Percentiles rank a stretch among this genome's conserved stretches.
These are phyloP conservation scores for Carcinoscorpius rotundicauda DNA, from an alignment of 1,140 invertebrate genomes.

Conservation along the genomic window DNA sequence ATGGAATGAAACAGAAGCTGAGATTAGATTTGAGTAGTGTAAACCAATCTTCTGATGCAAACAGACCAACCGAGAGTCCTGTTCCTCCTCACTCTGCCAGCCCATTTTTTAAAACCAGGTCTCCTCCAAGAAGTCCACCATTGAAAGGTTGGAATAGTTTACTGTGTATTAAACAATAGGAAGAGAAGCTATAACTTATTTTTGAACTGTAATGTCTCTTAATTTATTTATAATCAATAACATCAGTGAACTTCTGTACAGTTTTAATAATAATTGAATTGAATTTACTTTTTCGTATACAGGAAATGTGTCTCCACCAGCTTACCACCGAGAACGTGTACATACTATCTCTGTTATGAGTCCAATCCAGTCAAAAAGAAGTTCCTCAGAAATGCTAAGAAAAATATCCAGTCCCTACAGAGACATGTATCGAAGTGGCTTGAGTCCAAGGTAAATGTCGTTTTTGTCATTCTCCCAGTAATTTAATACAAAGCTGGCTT, in stretches of 20 bases:
- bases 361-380: conserved; percentile 35
- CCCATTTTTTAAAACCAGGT: conserved; percentile 1
- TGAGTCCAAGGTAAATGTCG: conserved; percentile 44
- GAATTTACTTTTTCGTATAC: too few relatives aligned
- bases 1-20: conserved; percentile 4
- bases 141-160: background rate
- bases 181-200: too few relatives aligned
- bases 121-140: background rate
- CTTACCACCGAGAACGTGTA: conserved; percentile 46
- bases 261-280: too few relatives aligned
- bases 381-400: background rate
- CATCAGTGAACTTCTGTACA: too few relatives aligned
- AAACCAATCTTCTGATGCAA: background rate
- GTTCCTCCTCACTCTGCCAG: conserved; percentile 4
- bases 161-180: too few relatives aligned
- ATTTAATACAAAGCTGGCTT: too few relatives aligned
- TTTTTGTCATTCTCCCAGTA: too few relatives aligned
- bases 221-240: too few relatives aligned
- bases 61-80: background rate
- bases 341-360: conserved; percentile 79
- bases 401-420: background rate
- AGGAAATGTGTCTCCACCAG: conserved; percentile 7
- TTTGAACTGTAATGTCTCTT: too few relatives aligned
- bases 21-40: background rate
- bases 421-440: conserved; percentile 38